Evolutionary conservation across 2,113 vertebrate genomes (phyloP).

Genomic region (Motacilla alba): DNA sequence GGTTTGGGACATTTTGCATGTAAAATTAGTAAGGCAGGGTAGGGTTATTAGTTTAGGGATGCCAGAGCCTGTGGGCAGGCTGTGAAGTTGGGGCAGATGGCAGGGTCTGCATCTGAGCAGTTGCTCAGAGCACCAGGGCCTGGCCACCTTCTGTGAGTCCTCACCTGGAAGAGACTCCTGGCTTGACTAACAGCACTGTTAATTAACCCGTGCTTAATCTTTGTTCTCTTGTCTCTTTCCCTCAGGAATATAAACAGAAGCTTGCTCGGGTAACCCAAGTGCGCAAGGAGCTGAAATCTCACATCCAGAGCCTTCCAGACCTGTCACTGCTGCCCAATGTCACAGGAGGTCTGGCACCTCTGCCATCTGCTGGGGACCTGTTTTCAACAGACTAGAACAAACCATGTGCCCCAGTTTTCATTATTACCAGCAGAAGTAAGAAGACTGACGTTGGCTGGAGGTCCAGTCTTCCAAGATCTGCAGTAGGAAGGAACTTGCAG

Average conservation of each 20-base stretch:
- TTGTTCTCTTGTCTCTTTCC: not conserved
- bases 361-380: constrained; percentile 95
- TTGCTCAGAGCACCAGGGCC: not conserved
- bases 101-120: not conserved
- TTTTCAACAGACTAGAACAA: constrained; percentile 93
- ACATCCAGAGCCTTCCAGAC: constrained; percentile 98
- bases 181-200: not conserved
- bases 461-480: constrained; percentile 15
- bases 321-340: constrained; percentile 94
- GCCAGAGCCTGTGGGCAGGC: not conserved
- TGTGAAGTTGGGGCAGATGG: not conserved
- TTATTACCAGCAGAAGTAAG: constrained; percentile 66
- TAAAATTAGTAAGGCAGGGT: not conserved
- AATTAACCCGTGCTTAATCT: not conserved
- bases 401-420: constrained; percentile 4
- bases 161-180: not conserved
- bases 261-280: constrained; percentile 95
- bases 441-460: constrained; percentile 52
- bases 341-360: constrained; percentile 92
- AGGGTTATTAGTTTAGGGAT: not conserved
- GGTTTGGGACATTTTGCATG: not conserved
- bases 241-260: constrained; percentile 97
- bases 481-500: constrained; percentile 37
- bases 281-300: constrained; percentile 97
- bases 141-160: not conserved